phyloP scores from a whole-genome alignment of 2,797 vertebrate genomes.

The Cynopterus sphinx region DNA sequence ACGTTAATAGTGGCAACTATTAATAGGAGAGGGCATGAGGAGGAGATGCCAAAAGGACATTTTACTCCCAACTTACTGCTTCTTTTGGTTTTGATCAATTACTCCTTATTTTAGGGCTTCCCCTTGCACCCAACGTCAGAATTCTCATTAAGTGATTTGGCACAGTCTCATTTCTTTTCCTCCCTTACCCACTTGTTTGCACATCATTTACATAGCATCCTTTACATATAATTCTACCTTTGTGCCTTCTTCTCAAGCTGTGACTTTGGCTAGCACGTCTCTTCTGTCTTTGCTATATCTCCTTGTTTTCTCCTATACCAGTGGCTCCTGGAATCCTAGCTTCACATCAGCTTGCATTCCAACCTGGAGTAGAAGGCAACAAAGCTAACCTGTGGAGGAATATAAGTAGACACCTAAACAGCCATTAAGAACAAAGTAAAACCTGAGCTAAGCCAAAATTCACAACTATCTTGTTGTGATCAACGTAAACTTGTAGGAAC shows the following conservation, averaged over 20 bases:
- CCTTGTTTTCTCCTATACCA: background rate
- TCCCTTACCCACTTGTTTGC: background rate
- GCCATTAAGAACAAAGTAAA: background rate
- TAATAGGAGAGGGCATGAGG: background rate
- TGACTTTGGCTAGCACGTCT: background rate
- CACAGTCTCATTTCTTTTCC: conserved; percentile 19
- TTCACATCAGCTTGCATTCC: background rate
- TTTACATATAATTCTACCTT: background rate
- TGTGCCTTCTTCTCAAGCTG: background rate
- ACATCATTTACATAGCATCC: background rate
- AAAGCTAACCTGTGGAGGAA: background rate
- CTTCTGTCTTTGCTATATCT: background rate
- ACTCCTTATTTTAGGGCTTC: background rate
- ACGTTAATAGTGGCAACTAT: background rate
- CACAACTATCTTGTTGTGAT: background rate
- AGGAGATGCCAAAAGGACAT: background rate
- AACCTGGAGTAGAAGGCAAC: background rate
- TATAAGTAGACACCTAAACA: background rate
- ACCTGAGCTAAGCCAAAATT: background rate
- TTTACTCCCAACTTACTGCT: background rate
- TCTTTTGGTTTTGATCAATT: background rate
- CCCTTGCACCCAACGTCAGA: background rate
- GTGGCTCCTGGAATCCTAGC: background rate
- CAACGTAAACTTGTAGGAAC: background rate
- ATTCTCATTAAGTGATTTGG: background rate